Percentiles rank a stretch among this genome's conserved stretches.
Conservation (phyloP, 1,140 invertebrate species). For the Bathynomus jamesi region DNA sequence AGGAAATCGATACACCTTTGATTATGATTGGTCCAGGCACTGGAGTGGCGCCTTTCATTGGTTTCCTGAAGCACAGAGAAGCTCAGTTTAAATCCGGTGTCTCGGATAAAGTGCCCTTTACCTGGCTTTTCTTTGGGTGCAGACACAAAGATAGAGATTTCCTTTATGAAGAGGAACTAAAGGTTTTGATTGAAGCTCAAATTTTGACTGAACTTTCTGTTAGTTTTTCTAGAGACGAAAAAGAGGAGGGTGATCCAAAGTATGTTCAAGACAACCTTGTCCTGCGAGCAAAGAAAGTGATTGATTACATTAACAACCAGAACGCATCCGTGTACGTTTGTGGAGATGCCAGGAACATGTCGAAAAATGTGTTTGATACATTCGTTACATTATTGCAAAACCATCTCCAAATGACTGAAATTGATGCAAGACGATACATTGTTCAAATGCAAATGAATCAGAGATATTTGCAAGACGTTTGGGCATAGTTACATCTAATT, state of each 20-base stretch:
- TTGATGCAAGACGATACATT: conserved; percentile 21
- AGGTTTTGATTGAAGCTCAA: conserved; percentile 45
- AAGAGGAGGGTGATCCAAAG: conserved; percentile 42
- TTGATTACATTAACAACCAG: conserved; percentile 51
- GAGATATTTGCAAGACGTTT: conserved; percentile 36
- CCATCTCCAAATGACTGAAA: conserved; percentile 38
- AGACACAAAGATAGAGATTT: conserved; percentile 57
- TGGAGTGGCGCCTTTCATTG: conserved; percentile 67
- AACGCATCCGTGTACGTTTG: conserved; percentile 61
- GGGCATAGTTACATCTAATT: no score
- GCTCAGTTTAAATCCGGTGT: conserved; percentile 47
- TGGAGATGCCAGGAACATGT: conserved; percentile 66
- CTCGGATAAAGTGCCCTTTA: conserved; percentile 37
- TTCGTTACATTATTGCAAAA: conserved; percentile 51
- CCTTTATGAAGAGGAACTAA: conserved; percentile 51
- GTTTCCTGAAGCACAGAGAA: conserved; percentile 47
- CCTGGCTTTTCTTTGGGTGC: conserved; percentile 68
- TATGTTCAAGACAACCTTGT: conserved; percentile 57
- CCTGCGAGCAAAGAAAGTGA: conserved; percentile 49
- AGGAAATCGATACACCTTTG: conserved; percentile 51
- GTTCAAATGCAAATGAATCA: conserved; percentile 32
- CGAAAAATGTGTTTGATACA: conserved; percentile 55
- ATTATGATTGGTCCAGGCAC: conserved; percentile 76
- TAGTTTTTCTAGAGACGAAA: conserved; percentile 57
- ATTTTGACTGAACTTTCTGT: conserved; percentile 51